A percentile compares a stretch with the other conserved stretches of the same genome.
These are phyloP conservation scores for Agonopterix subpropinquella DNA, from an alignment of 2,888 invertebrate genomes.

Conservation along the genomic window DNA sequence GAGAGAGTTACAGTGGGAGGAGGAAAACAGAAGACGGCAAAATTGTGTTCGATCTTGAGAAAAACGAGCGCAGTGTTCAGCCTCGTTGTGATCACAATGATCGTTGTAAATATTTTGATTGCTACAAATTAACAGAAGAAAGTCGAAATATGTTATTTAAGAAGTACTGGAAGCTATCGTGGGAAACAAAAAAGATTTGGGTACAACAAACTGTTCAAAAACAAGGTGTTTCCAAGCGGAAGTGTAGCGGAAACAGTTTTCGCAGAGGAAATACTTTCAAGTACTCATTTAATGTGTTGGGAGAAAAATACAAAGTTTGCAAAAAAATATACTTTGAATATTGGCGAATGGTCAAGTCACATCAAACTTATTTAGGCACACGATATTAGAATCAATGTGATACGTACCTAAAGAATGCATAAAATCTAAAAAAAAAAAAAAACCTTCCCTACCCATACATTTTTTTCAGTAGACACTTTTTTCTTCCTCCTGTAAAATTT, in stretches of 20 bases:
- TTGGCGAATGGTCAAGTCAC: constrained; percentile 2
- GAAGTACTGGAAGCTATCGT: background rate
- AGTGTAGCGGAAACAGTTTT: background rate
- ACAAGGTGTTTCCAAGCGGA: background rate
- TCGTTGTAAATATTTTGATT: background rate
- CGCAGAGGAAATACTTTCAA: constrained; percentile 3
- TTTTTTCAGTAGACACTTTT: too few species aligned
- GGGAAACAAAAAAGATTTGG: background rate
- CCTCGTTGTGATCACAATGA: background rate
- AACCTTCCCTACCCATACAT: too few species aligned
- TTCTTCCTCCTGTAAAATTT: too few species aligned
- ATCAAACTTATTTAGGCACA: too few species aligned
- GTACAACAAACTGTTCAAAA: background rate
- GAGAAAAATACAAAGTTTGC: constrained; percentile 7
- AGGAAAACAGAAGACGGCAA: background rate
- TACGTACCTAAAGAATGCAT: too few species aligned
- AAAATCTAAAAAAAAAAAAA: too few species aligned
- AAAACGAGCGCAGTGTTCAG: background rate
- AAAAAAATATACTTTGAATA: constrained; percentile 9
- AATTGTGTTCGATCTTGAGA: background rate
- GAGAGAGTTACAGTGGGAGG: too few species aligned
- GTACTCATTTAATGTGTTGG: constrained; percentile 1
- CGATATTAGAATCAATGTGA: too few species aligned
- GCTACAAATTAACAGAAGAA: background rate
- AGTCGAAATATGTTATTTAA: background rate